Base-by-base conservation (phyloP, 2,797 vertebrate genomes). In the Pipistrellus pygmaeus region DNA sequence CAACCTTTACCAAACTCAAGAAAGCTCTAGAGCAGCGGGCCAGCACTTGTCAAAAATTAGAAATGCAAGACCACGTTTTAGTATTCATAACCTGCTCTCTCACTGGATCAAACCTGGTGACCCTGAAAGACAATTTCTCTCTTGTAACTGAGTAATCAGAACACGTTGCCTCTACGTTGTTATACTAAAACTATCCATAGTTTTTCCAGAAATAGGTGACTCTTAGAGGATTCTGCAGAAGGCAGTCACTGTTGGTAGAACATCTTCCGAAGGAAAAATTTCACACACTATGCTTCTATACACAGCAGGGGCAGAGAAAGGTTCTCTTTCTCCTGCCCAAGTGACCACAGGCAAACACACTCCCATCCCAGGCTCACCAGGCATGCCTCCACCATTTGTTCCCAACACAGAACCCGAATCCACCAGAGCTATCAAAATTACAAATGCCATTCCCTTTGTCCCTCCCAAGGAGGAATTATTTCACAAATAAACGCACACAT, bases 401-500 rank as follows among this genome's bases (percentile, higher is more conserved):
- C 48, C 76, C 82, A 27, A 10, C 1, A 1, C 44, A 81, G 35
- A 96, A 62, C 23, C 66, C 32, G 51, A 77, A 76, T 77, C 60
- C 82, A 86, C 66, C 76, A 76, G 85, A 85, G 46, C 77, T 32
- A 88, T 78, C 86, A 91, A 95, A 93, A 78, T 71, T 76, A 75
- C 89, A 93, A 76, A 87, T 44, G 55, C 3, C n/a, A 18, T 86
- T 17, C 95, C 73, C 48, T 95, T 72, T 66, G 85, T 44, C 57
- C 69, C 81, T 72, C 46, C 38, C 21, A 13, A 0, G 6, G 69
- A 78, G 71, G 71, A 86, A 78, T 86, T 93, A 89, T 90, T 95
- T 94, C 83, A 93, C 76, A 95, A 95, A 96, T 90, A 96, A 97
- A 94, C 57, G 41, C 77, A 72, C 86, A 81, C 21, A 9, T 55